These are phyloP conservation scores for Hirtodrosophila confusa DNA, from an alignment of 2,888 invertebrate species.

Conservation along the genomic window DNA sequence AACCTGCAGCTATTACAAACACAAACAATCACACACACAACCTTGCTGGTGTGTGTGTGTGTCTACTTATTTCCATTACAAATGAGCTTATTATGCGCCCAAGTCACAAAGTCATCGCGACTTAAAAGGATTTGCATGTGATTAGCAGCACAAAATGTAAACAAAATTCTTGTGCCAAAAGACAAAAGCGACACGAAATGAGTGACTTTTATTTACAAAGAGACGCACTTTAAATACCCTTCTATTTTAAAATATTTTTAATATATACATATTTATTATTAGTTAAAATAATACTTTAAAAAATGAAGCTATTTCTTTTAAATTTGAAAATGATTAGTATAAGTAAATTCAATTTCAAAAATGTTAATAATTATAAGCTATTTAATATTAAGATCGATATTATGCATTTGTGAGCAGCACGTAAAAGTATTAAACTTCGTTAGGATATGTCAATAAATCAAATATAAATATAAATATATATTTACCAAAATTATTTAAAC, in stretches of 20 bases:
- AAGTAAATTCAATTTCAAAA: no score
- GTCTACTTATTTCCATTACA: slow-evolving; percentile 68
- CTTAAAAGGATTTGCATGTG: slow-evolving; percentile 80
- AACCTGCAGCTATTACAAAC: slow-evolving; percentile 75
- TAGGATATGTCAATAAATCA: no score
- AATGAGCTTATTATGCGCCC: slow-evolving; percentile 80
- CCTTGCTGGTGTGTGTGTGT: slow-evolving; percentile 17
- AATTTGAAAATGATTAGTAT: no score
- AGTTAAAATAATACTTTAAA: no score
- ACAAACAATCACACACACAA: slow-evolving; percentile 44
- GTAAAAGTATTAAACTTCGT: no score
- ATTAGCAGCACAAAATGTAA: slow-evolving; percentile 75
- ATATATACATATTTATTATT: no score
- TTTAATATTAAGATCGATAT: no score
- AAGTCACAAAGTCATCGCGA: slow-evolving; percentile 79
- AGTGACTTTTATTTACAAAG: background rate
- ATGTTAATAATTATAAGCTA: no score
- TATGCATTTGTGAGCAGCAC: no score
- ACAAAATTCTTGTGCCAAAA: slow-evolving; percentile 70
- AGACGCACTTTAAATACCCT: slow-evolving; percentile 22
- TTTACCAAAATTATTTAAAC: no score
- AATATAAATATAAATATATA: no score
- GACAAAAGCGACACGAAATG: slow-evolving; percentile 49
- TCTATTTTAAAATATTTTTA: background rate
- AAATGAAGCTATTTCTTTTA: no score